Base-by-base conservation (phyloP, 2,113 vertebrate genomes). In the Cavia aperea region DNA sequence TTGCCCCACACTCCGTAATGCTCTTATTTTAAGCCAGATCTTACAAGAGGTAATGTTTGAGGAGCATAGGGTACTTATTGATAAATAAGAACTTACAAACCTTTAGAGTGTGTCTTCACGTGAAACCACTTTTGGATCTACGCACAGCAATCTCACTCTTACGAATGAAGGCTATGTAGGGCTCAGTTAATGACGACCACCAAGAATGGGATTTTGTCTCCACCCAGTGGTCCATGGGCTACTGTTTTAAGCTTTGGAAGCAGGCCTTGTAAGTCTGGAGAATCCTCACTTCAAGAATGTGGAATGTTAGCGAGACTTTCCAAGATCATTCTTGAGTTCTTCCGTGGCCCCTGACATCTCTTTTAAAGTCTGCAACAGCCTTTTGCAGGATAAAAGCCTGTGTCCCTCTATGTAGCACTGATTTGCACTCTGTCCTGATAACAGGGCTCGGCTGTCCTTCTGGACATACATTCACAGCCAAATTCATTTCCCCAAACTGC, bases 391-490 rank as follows among this genome's bases (percentile, higher is more conserved):
- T n/a, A n/a, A 15, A 63, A 73, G 63, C 51, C 19, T 46, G 7
- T 1, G 5, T 21, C 1, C 39, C 75, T 43, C 0, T 12, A 2
- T 2, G 18, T 33, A 6, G 7, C 1, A 4, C 31, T 8, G 54
- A 54, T 11, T 65, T 66, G 72, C 2, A 24, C 36, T 33, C 66
- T 19, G 68, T 7, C 33, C 66, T 18, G 31, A 8, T 11, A 16
- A 6, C 23, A 16, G 14, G 12, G 33, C 33, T 36, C 6, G 4
- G 51, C 11, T 75, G 39, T 36, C 6, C 1, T 63, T 21, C 83
- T 24, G 12, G 24, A 11, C 29, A 4, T 36, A n/a, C 15, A 26
- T n/a, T 26, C 43, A 33, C 63, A 23, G 46, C 33, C 56, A 15
- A 43, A 11, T 58, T 36, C 19, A 33, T 58, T n/a, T 23, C 12